Evolutionary conservation across 2,888 invertebrate genomes (phyloP), one percentile per base, ranked within the genome.

Genomic region (Caenorhabditis virilis): DNA sequence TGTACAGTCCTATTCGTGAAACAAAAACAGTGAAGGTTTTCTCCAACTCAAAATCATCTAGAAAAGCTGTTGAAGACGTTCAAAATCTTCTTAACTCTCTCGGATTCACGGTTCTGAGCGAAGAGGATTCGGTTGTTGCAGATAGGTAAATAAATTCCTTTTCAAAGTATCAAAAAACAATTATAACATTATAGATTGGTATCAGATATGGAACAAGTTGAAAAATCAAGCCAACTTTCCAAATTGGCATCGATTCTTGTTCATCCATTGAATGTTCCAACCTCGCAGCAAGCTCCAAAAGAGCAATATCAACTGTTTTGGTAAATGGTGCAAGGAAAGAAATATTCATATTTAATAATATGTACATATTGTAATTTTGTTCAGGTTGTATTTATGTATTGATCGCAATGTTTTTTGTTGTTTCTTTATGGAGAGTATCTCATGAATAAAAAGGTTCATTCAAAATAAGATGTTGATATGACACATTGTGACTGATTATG

Each of bases 1-100:
- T 65, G 48, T 65, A 65, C 56, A 60, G 46, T 22, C 65, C 65
- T 18, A 65, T 65, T 43, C 25, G 42, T 36, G 65, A 65, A 51
- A 65, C 65, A 18, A 65, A 65, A 42, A 55, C 56, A 13, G 65
- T 41, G 1, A 65, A 65, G 59, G 65, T 65, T 48, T 59, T 65
- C 39, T 22, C 55, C 20, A 59, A 65, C 49, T 33, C 52, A 6
- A 52, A 65, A 38, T 49, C 53, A 16, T 52, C 59, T 0, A 48
- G 60, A 25, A 56, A 48, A 25, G 55, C 65, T 9, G 33, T 65
- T 20, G 52, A 59, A 20, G 59, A 60, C 9, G 54, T 50, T 20
- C 51, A 52, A 20, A 27, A 49, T 15, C 56, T 65, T 5, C 49
- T 65, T 11, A 49, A 51, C 18, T 59, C 65, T 2, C 48, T 65